Percentiles rank a stretch among this genome's conserved stretches.
Evolutionary conservation across 2,797 vertebrate genomes (phyloP).

Genomic region (Danionella dracula): DNA sequence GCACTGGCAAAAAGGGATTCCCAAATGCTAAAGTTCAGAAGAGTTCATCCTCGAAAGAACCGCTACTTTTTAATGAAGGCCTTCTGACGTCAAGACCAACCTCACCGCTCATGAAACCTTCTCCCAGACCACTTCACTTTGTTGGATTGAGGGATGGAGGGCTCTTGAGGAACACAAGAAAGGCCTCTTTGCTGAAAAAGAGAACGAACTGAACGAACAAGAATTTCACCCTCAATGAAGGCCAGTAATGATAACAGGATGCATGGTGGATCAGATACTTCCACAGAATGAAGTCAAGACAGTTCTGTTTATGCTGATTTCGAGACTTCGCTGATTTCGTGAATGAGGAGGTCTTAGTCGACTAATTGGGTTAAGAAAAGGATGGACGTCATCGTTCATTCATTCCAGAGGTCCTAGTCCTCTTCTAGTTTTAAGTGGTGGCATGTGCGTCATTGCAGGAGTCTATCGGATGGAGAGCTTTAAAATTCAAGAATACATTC

Average conservation of each 20-base stretch:
- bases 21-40: neutral
- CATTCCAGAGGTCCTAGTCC: neutral
- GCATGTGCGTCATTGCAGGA: slow-evolving; percentile 11
- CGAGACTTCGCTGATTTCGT: neutral
- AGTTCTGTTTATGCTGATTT: neutral
- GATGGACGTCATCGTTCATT: neutral
- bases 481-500: neutral
- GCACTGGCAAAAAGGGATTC: neutral
- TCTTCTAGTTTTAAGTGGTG: slow-evolving; percentile 2
- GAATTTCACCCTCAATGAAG: neutral
- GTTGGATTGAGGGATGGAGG: neutral
- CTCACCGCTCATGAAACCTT: neutral
- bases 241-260: neutral
- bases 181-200: neutral
- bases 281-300: neutral
- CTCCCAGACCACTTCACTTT: neutral
- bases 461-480: neutral
- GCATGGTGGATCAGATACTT: neutral
- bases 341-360: neutral
- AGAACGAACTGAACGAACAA: neutral
- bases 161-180: slow-evolving; percentile 12
- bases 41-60: neutral
- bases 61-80: neutral
- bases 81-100: slow-evolving; percentile 8
- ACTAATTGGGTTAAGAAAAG: neutral